Evolutionary conservation across 2,888 invertebrate species (phyloP), one percentile per base, ranked within the genome.

Genomic region (Aspidiotus destructor): DNA sequence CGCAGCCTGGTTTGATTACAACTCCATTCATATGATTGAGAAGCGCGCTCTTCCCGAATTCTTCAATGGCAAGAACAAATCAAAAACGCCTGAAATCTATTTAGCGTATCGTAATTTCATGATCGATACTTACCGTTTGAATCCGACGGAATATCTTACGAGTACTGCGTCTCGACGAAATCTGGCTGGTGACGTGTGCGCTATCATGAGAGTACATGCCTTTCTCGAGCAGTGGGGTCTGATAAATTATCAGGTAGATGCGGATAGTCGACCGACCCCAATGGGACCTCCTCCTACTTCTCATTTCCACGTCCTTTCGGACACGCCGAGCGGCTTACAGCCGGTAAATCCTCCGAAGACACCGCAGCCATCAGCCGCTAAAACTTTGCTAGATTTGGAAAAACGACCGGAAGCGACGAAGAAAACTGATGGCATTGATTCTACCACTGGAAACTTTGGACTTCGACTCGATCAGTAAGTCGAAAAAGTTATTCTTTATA

Each of bases 1-100:
- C 79, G 92, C 97, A 0, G 93, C 98, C 6, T 99, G 99, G 99
- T 99, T 99, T 78, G 99, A 99, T 79, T 99, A 99, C 80, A 98
- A 98, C 80, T 89, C 93, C 2, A 92, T 98, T 73, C 96, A 98
- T 78, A 92, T 94, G 41, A 94, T 99, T 69, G 99, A 99, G 79
- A 93, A 96, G 76, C 83, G 98, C 62, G 98, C 95, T 0, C 80
- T 99, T 75, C 94, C 97, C 0, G 99, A 99, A 80, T 99, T 98
- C 79, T 99, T 99, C 79, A 98, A 97, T 77, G 90, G 88, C 41
- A 92, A 95, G 78, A 99, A 99, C 77, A 96, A 96, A 78, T 97
- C 96, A 0, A 99, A 99, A 79, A 94, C 97, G 0, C 96, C 99
- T 0, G 98, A 99, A 81, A 94, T 92, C 73, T 99, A 95, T 78